Percentiles rank a stretch among this genome's conserved stretches.
These are phyloP conservation scores for Lutjanus erythropterus DNA, from an alignment of 2,113 vertebrate species.

Conservation along the genomic window DNA sequence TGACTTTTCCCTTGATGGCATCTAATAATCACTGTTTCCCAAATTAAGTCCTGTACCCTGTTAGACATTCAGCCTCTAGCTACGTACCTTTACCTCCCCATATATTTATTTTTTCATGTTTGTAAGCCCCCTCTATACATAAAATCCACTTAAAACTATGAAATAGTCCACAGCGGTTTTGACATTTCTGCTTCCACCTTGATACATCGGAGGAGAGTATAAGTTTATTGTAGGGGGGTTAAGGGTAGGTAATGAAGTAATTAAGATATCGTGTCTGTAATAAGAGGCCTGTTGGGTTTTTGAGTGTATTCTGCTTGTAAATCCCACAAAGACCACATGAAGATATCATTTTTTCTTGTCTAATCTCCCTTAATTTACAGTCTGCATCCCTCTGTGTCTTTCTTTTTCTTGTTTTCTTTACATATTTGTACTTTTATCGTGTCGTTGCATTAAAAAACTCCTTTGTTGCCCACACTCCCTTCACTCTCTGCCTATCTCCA, in stretches of 20 bases:
- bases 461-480: conserved; percentile 19
- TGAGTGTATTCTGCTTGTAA: background rate
- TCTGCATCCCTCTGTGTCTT: background rate
- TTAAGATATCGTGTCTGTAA: background rate
- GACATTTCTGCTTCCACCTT: background rate
- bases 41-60: too few relatives aligned
- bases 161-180: too few relatives aligned
- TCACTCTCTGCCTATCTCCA: conserved; percentile 7
- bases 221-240: background rate
- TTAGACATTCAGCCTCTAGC: too few relatives aligned
- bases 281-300: background rate
- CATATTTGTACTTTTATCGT: background rate
- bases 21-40: too few relatives aligned
- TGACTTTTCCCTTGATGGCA: too few relatives aligned
- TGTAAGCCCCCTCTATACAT: too few relatives aligned
- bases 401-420: background rate
- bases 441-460: background rate
- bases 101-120: too few relatives aligned
- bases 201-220: background rate
- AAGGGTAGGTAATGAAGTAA: too few relatives aligned
- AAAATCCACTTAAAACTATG: too few relatives aligned
- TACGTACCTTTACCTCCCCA: too few relatives aligned
- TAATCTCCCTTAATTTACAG: background rate
- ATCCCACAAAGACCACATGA: background rate
- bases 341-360: background rate